Evolutionary conservation across 2,797 vertebrate genomes (phyloP).

Genomic region (Numenius phaeopus): DNA sequence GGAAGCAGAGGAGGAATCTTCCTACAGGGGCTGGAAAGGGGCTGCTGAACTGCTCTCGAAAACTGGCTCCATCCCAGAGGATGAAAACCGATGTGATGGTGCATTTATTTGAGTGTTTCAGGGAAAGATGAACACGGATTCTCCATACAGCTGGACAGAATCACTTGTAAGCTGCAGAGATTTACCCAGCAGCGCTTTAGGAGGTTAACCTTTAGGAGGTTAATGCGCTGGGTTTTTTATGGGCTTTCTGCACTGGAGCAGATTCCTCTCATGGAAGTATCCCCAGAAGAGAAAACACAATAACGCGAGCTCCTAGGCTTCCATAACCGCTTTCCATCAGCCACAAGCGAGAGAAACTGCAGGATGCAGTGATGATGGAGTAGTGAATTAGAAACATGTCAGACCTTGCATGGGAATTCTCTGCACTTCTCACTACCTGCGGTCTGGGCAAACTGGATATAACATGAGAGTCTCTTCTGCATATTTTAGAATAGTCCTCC

Average conservation of each 20-base stretch:
- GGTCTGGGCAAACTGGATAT: background rate
- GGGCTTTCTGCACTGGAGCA: slow-evolving; percentile 8
- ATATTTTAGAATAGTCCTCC: background rate
- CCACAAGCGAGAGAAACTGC: background rate
- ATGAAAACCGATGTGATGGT: background rate
- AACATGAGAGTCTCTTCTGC: background rate
- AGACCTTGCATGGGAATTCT: background rate
- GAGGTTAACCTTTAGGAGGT: slow-evolving; percentile 11
- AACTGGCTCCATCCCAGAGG: background rate
- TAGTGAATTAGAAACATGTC: background rate
- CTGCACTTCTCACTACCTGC: background rate
- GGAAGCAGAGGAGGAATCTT: background rate
- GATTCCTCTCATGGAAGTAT: background rate
- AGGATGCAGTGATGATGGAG: background rate
- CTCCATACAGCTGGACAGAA: slow-evolving; percentile 8
- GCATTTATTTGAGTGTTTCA: background rate
- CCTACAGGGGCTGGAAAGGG: background rate
- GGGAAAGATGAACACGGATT: background rate
- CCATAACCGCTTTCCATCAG: background rate
- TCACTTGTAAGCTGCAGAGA: background rate
- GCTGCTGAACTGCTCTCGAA: background rate
- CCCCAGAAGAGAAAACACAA: background rate
- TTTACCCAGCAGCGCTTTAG: background rate
- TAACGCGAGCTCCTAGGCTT: background rate
- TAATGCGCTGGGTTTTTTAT: background rate